Percentiles rank a stretch among this genome's conserved stretches.
Conservation (phyloP, 2,797 vertebrate species). For the Zalophus californianus region DNA sequence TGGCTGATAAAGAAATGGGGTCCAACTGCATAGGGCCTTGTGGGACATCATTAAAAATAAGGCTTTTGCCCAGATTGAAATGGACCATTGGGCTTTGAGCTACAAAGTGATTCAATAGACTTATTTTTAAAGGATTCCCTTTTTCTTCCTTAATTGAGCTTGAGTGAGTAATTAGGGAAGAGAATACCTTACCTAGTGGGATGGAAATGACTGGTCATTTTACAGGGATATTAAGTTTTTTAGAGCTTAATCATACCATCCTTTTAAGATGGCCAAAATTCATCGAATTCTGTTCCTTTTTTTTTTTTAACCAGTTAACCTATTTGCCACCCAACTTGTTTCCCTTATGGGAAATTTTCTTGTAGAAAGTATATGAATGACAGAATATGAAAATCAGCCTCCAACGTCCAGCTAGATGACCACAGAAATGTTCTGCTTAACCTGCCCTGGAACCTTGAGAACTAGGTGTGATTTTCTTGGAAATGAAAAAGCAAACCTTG, state of each 20-base stretch:
- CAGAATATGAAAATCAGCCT: not conserved
- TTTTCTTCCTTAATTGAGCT: conserved; percentile 34
- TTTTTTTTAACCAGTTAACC: not conserved
- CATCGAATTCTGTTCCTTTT: not conserved
- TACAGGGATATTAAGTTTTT: conserved; percentile 14
- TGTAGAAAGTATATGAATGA: not conserved
- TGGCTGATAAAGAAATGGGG: not conserved
- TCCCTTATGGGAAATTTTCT: conserved; percentile 9
- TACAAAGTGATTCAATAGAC: not conserved
- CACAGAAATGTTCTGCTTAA: not conserved
- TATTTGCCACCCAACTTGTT: not conserved
- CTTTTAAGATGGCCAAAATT: not conserved
- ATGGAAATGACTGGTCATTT: not conserved
- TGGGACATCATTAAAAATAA: not conserved
- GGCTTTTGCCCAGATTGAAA: not conserved
- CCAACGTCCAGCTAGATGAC: not conserved
- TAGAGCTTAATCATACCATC: not conserved
- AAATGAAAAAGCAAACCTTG: not conserved
- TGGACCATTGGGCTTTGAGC: not conserved
- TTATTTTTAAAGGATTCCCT: not conserved
- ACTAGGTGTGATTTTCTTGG: not conserved
- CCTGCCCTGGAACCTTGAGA: not conserved
- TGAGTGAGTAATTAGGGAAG: not conserved
- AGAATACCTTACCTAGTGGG: not conserved
- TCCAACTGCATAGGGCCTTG: not conserved